Percentiles rank a stretch among this genome's conserved stretches.
Conservation (phyloP, 1,140 invertebrate species). For the Drosophila bocqueti region DNA sequence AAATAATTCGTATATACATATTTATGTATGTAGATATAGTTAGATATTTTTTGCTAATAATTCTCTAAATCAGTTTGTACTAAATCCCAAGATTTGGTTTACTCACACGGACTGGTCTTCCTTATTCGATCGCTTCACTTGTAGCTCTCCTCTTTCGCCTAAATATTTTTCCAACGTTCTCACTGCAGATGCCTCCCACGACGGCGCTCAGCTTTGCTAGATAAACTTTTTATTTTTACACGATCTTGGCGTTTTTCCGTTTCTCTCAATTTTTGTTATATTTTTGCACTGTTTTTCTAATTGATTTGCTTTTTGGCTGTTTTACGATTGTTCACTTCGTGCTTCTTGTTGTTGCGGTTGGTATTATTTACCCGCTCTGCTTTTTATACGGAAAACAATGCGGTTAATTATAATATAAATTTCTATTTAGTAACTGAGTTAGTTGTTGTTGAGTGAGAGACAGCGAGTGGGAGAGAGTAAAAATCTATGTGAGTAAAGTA, state of each 20-base stretch:
- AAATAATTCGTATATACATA: too few relatives aligned
- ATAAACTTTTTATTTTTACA: constrained; percentile 44
- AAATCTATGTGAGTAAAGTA: constrained; percentile 45
- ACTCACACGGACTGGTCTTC: constrained; percentile 63
- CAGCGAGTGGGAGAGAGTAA: constrained; percentile 46
- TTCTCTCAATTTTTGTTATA: constrained; percentile 11
- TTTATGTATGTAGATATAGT: too few relatives aligned
- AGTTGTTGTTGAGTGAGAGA: constrained; percentile 34
- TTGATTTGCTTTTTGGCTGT: constrained; percentile 37
- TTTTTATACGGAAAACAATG: constrained; percentile 59
- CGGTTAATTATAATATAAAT: constrained; percentile 47
- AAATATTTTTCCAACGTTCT: constrained; percentile 21
- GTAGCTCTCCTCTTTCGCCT: constrained; percentile 13
- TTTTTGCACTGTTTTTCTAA: constrained; percentile 42
- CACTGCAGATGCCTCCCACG: constrained; percentile 37
- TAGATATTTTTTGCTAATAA: background rate
- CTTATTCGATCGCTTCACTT: constrained; percentile 27
- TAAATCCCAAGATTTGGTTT: constrained; percentile 21
- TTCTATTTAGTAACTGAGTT: constrained; percentile 35
- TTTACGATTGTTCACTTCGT: constrained; percentile 61
- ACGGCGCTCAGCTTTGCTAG: constrained; percentile 32
- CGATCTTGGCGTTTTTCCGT: constrained; percentile 31
- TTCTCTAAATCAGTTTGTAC: background rate
- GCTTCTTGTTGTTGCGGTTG: constrained; percentile 34
- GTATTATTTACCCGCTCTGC: constrained; percentile 24